phyloP scores from a whole-genome alignment of 2,797 vertebrate species.

The Petrocephalus sullivani region DNA sequence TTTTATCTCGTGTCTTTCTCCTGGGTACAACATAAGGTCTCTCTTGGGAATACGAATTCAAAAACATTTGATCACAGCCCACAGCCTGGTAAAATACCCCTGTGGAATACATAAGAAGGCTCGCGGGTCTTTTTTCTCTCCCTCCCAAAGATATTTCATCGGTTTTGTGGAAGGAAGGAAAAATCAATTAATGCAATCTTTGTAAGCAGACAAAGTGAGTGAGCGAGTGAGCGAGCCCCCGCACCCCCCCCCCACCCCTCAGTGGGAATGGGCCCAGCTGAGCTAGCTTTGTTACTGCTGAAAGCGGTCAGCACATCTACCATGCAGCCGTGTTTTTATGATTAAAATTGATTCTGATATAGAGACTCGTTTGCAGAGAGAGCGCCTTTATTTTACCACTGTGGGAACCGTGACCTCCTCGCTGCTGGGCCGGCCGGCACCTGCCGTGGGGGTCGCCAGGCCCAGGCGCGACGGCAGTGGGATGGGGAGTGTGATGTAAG shows the following conservation, averaged over 20 bases:
- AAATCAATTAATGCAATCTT: slow-evolving; percentile 9
- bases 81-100: neutral
- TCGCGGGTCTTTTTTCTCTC: neutral
- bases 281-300: neutral
- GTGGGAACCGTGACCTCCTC: neutral
- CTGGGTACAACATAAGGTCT: neutral
- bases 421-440: neutral
- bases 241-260: neutral
- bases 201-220: neutral
- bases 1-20: neutral
- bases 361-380: neutral
- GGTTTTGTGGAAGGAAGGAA: neutral
- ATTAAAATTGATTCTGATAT: slow-evolving; percentile 9
- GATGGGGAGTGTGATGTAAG: neutral
- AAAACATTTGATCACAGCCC: slow-evolving; percentile 1
- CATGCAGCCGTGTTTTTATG: neutral
- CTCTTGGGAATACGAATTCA: slow-evolving; percentile 3
- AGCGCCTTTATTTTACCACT: neutral
- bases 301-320: neutral
- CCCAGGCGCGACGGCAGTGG: neutral
- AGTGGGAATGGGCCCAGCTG: neutral
- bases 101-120: neutral
- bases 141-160: neutral
- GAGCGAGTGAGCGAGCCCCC: neutral
- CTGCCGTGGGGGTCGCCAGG: neutral